Conservation (phyloP, 2,797 vertebrate genomes). For the Ctenopoma kingsleyae region DNA sequence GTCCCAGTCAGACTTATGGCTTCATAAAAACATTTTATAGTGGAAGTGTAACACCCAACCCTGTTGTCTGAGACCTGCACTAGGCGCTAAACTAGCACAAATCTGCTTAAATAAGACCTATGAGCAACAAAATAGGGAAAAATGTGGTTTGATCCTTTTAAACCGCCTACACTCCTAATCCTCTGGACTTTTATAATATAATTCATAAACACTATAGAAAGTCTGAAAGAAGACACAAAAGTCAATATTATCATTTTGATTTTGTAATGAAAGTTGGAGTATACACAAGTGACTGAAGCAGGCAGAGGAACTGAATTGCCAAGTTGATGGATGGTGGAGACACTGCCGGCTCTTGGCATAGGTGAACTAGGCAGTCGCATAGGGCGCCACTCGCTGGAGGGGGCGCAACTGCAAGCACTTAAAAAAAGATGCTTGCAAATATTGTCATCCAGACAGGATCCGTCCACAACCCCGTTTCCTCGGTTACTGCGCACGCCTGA, state of each 20-base stretch:
- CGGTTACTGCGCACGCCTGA: too few relatives aligned
- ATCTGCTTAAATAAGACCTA: slow-evolving; percentile 45
- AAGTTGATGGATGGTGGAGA: slow-evolving; percentile 54
- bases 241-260: slow-evolving; percentile 60
- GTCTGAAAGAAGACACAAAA: slow-evolving; percentile 50
- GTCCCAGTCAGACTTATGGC: slow-evolving; percentile 72
- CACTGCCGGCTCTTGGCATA: too few relatives aligned
- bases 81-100: slow-evolving; percentile 30
- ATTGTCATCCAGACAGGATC: too few relatives aligned
- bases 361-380: too few relatives aligned
- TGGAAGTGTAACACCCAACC: slow-evolving; percentile 63
- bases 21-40: slow-evolving; percentile 79
- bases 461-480: too few relatives aligned
- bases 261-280: slow-evolving; percentile 54
- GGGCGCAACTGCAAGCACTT: too few relatives aligned
- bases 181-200: slow-evolving; percentile 38
- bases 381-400: too few relatives aligned
- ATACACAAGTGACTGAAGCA: slow-evolving; percentile 29
- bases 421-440: too few relatives aligned
- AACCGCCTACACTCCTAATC: slow-evolving; percentile 20
- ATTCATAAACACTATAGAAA: slow-evolving; percentile 50
- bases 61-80: slow-evolving; percentile 49
- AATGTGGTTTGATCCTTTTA: slow-evolving; percentile 27
- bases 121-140: slow-evolving; percentile 38
- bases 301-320: slow-evolving; percentile 26